These are phyloP conservation scores for Mythimna pallens DNA, from an alignment of 2,888 invertebrate species.

Conservation along the genomic window DNA sequence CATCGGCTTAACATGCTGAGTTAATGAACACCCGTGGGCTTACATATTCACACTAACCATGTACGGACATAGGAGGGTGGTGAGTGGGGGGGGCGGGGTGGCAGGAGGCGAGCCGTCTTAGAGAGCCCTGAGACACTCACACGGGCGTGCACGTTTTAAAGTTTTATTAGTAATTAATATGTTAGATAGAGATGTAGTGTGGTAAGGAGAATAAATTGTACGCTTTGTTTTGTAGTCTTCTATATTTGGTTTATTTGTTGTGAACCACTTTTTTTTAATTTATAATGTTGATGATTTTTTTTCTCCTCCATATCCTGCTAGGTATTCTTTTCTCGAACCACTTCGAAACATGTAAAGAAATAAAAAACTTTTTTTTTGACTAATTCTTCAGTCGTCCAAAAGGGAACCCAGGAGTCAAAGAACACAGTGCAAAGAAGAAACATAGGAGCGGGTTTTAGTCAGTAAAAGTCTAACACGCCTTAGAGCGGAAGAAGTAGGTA, in stretches of 20 bases:
- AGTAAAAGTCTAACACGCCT: too few species aligned
- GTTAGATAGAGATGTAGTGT: constrained; percentile 51
- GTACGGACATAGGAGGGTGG: constrained; percentile 69
- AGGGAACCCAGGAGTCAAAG: too few species aligned
- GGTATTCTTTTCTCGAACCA: too few species aligned
- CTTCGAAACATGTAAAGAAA: too few species aligned
- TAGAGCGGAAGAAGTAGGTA: too few species aligned
- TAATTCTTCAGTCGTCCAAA: too few species aligned
- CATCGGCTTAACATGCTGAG: constrained; percentile 86
- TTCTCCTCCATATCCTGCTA: background rate
- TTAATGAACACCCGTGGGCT: constrained; percentile 82
- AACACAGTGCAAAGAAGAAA: too few species aligned
- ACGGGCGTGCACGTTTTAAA: constrained; percentile 63
- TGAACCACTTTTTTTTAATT: background rate
- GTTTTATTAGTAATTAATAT: constrained; percentile 68
- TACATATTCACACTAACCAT: constrained; percentile 76
- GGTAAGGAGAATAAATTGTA: constrained; percentile 49
- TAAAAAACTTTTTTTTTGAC: too few species aligned
- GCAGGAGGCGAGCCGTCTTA: constrained; percentile 65
- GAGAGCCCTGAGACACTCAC: constrained; percentile 72
- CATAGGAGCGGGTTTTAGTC: too few species aligned
- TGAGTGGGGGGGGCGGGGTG: constrained; percentile 48
- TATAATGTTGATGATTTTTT: background rate
- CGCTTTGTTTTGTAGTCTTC: background rate
- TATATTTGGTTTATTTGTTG: background rate